Evolutionary conservation across 2,888 invertebrate species (phyloP).

Genomic region (Tenodera sinensis): DNA sequence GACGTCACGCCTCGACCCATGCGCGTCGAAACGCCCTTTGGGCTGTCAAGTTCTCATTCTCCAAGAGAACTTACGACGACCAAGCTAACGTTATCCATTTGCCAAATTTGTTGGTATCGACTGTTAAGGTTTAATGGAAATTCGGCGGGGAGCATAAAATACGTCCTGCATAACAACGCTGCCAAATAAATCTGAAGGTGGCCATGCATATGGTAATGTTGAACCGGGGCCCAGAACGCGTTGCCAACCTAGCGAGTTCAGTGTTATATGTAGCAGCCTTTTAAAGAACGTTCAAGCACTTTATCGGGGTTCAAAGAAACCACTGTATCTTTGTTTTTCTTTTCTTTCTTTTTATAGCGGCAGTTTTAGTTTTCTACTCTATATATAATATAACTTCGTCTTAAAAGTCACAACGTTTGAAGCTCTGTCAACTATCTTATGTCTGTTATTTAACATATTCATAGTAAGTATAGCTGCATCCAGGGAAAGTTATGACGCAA

Average conservation of each 20-base stretch:
- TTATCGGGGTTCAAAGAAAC: too few relatives aligned
- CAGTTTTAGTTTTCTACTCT: too few relatives aligned
- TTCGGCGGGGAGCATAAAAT: not conserved
- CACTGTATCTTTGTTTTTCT: too few relatives aligned
- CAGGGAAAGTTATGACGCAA: too few relatives aligned
- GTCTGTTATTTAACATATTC: too few relatives aligned
- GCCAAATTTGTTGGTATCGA: not conserved
- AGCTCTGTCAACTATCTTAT: too few relatives aligned
- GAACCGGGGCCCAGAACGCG: not conserved
- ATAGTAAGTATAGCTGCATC: too few relatives aligned
- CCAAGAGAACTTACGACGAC: not conserved
- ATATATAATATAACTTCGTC: too few relatives aligned
- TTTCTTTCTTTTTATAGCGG: too few relatives aligned
- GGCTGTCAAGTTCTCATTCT: not conserved
- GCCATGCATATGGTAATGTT: not conserved
- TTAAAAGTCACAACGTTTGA: too few relatives aligned
- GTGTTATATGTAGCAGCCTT: not conserved
- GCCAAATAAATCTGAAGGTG: not conserved
- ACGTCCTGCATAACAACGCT: not conserved
- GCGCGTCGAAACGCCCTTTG: not conserved
- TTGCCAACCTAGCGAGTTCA: not conserved
- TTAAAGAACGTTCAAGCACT: too few relatives aligned
- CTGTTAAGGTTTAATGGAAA: not conserved
- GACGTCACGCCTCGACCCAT: not conserved
- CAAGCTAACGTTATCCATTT: not conserved